These are phyloP conservation scores for Fabriciana adippe DNA, from an alignment of 2,888 invertebrate species.

Conservation along the genomic window DNA sequence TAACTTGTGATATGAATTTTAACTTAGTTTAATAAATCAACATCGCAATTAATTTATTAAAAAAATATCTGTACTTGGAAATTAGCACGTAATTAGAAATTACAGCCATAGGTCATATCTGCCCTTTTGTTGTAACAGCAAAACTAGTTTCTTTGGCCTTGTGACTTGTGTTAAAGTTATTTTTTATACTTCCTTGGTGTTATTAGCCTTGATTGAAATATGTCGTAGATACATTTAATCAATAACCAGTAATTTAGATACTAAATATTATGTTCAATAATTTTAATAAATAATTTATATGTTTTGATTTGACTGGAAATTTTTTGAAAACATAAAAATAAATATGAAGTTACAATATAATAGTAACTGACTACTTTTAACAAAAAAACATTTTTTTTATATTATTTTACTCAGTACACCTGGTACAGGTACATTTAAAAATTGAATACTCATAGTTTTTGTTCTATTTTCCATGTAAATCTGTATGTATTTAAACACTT, in stretches of 20 bases:
- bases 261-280: neutral
- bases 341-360: no score
- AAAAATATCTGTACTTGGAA: neutral
- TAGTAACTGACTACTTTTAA: no score
- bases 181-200: constrained; percentile 39
- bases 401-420: no score
- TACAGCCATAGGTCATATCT: constrained; percentile 2
- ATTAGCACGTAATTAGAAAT: constrained; percentile 18
- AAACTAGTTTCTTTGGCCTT: constrained; percentile 50
- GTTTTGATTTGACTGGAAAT: no score
- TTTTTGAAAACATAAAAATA: no score
- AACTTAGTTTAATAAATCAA: constrained; percentile 8
- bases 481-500: no score
- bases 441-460: no score
- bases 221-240: constrained; percentile 21
- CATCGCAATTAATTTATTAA: constrained; percentile 9
- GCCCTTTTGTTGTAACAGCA: constrained; percentile 23
- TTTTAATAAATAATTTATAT: no score
- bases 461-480: no score
- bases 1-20: constrained; percentile 18
- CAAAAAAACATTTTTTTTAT: no score
- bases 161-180: constrained; percentile 30
- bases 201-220: constrained; percentile 34
- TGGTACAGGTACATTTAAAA: no score
- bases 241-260: neutral